A percentile compares a stretch with the other conserved stretches of the same genome.
Evolutionary conservation across 2,113 vertebrate genomes (phyloP).

Genomic region (Periophthalmus modestus): DNA sequence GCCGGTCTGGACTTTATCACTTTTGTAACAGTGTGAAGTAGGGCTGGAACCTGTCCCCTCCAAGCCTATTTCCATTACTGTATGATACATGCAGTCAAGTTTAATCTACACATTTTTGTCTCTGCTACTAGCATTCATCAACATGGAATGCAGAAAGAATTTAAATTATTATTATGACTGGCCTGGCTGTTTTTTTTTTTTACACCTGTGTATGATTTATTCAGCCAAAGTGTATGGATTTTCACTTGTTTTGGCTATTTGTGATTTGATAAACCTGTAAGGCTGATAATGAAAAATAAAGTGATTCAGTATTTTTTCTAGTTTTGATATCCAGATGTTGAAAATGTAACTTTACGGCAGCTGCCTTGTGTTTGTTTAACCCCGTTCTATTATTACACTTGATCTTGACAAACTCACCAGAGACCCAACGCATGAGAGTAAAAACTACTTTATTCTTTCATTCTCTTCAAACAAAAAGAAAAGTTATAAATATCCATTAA

Average conservation of each 20-base stretch:
- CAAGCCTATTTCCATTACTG: not conserved
- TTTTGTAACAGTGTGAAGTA: slow-evolving; percentile 2
- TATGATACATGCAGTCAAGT: not conserved
- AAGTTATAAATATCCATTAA: slow-evolving; percentile 73
- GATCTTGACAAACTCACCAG: not conserved
- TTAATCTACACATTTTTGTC: not conserved
- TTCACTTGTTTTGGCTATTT: slow-evolving; percentile 36
- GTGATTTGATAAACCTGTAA: slow-evolving; percentile 45
- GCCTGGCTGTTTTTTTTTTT: slow-evolving; percentile 37
- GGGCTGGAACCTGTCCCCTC: not conserved
- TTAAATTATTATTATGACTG: not conserved
- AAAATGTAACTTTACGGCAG: not conserved
- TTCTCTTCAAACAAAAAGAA: slow-evolving; percentile 73
- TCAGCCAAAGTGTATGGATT: slow-evolving; percentile 68
- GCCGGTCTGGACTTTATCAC: not conserved
- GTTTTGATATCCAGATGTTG: slow-evolving; percentile 6
- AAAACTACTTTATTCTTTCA: slow-evolving; percentile 80
- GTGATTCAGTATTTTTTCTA: slow-evolving; percentile 35
- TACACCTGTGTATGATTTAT: slow-evolving; percentile 65
- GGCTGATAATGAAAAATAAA: slow-evolving; percentile 66
- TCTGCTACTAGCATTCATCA: not conserved
- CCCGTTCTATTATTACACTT: no score
- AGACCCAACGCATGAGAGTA: slow-evolving; percentile 54
- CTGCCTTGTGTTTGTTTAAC: not conserved
- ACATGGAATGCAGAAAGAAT: not conserved